Evolutionary conservation across 2,888 invertebrate genomes (phyloP), one percentile per base, ranked within the genome.

Genomic region (Tholera decimalis): DNA sequence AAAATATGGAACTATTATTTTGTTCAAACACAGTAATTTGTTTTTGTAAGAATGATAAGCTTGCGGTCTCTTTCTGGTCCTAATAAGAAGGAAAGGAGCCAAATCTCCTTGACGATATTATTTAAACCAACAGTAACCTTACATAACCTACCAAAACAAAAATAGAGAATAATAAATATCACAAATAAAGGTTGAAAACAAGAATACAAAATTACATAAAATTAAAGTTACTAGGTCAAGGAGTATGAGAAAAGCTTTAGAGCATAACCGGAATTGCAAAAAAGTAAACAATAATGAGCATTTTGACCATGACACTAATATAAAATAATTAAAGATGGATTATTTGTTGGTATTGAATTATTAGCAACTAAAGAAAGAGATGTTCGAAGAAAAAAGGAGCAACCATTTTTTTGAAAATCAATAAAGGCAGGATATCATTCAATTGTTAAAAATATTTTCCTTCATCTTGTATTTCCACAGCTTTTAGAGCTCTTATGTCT

Each of bases 211-310:
- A 58, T 35, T 30, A 61, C 39, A 62, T 62, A 46, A 62, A 63
- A 67, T 37, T 43, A 28, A 57, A 50, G 60, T 46, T 33, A 67
- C 53, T 79, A 9, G 73, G 82, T 71, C 79, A 80, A 80, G 80
- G 82, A 61, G 18, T 20, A 6, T 54, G 13, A 30, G 44, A 55
- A 60, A 77, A 61, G 41, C 65, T 73, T 26, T 20, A 57, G 58
- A 41, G 51, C 74, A 62, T 56, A 74, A 80, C 76, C 13, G 44
- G 60, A 67, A 55, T 39, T 15, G 22, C 18, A 62, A 75, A 69
- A 60, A 62, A 22, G 37, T 56, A 20, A 60, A 54, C 30, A 28
- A 37, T 47, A 53, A 49, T 22, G 46, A 43, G 9, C n/a, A 39
- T 51, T 5, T 56, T 43, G 70, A 24, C 75, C 76, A 15, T 72